Conservation (phyloP, 2,797 vertebrate species). For the Sebastes diaconus region DNA sequence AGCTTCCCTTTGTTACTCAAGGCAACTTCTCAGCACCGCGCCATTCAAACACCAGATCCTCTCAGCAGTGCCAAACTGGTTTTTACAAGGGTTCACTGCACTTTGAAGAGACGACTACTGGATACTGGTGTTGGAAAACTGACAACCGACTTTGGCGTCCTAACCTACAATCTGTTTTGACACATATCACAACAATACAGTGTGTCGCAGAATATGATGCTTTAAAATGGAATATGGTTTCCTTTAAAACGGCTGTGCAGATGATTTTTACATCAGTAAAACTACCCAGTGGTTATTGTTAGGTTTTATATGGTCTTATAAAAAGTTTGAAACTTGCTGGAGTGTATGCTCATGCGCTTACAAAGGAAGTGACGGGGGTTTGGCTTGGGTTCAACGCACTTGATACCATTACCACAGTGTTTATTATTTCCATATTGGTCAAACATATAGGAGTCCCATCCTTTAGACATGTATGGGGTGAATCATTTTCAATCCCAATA, state of each 20-base stretch:
- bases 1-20: conserved; percentile 66
- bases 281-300: conserved; percentile 42
- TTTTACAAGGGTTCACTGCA: conserved; percentile 41
- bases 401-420: conserved; percentile 45
- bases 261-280: conserved; percentile 56
- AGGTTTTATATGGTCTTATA: conserved; percentile 48
- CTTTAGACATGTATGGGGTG: not conserved
- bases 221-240: conserved; percentile 39
- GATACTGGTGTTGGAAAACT: conserved; percentile 19
- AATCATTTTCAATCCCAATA: conserved; percentile 4
- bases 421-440: conserved; percentile 52
- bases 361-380: conserved; percentile 46
- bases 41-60: conserved; percentile 49
- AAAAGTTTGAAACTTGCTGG: conserved; percentile 46
- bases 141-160: conserved; percentile 31
- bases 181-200: conserved; percentile 27
- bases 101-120: conserved; percentile 37
- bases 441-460: conserved; percentile 7
- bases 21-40: conserved; percentile 51
- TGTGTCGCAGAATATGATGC: not conserved
- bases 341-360: not conserved
- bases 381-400: conserved; percentile 36
- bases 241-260: conserved; percentile 14
- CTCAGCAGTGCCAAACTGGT: conserved; percentile 26
- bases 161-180: conserved; percentile 30